These are phyloP conservation scores for Rynchops niger DNA, from an alignment of 2,113 vertebrate species.

Conservation along the genomic window DNA sequence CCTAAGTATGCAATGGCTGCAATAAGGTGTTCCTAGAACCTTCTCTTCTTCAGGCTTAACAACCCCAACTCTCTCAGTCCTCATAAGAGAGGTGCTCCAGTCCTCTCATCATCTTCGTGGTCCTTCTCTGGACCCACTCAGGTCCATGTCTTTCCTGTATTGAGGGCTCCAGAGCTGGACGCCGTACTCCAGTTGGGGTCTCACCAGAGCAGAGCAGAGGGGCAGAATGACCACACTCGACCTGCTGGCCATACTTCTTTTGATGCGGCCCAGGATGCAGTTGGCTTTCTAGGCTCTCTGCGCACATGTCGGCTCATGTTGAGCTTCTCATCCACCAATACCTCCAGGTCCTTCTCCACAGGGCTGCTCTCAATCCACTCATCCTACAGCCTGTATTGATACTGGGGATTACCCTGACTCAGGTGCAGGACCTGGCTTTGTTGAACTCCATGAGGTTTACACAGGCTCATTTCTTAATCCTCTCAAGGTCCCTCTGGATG, in stretches of 20 bases:
- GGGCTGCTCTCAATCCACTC: not conserved
- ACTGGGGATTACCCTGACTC: not conserved
- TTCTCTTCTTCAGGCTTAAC: not conserved
- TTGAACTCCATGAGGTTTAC: not conserved
- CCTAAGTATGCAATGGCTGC: not conserved
- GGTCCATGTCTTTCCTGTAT: not conserved
- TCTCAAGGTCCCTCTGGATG: not conserved
- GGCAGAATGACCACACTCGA: not conserved
- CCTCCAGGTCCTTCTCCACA: not conserved
- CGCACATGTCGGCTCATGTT: accelerated
- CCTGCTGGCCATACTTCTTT: not conserved
- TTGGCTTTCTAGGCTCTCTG: not conserved
- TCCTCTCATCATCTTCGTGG: not conserved
- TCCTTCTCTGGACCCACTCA: not conserved
- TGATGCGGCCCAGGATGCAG: not conserved
- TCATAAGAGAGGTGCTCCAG: not conserved
- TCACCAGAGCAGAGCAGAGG: not conserved
- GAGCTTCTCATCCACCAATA: not conserved
- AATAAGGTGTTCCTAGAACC: not conserved
- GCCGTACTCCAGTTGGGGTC: not conserved
- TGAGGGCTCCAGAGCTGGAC: not conserved
- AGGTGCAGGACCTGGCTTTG: not conserved
- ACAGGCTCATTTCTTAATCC: not conserved
- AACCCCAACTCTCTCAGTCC: not conserved
- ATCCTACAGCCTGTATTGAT: not conserved